These are phyloP conservation scores for Xestoiulus laeticollis DNA, from an alignment of 2,888 invertebrate species.

Conservation along the genomic window DNA sequence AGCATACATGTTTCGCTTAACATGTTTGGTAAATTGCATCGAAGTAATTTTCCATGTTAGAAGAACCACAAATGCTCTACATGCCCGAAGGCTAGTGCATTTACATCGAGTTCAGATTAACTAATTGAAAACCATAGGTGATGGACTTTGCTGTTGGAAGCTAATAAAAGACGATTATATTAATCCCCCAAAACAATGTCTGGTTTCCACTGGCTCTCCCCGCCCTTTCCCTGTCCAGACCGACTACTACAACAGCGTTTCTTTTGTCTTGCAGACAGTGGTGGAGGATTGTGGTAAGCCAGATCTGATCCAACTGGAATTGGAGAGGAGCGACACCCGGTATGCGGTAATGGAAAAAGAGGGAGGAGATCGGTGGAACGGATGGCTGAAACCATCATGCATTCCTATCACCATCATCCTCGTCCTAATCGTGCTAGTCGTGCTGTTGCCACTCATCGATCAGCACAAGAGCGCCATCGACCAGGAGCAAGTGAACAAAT, in stretches of 20 bases:
- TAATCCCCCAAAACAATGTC: background rate
- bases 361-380: slow-evolving; percentile 54
- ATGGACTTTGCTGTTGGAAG: background rate
- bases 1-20: no score
- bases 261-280: slow-evolving; percentile 48
- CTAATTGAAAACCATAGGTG: background rate
- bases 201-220: background rate
- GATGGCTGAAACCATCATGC: slow-evolving; percentile 73
- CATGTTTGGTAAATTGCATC: no score
- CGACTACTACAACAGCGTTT: background rate
- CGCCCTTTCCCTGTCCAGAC: background rate
- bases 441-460: slow-evolving; percentile 78
- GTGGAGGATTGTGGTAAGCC: slow-evolving; percentile 53
- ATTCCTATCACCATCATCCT: slow-evolving; percentile 84
- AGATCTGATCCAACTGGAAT: slow-evolving; percentile 52
- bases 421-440: slow-evolving; percentile 80
- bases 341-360: slow-evolving; percentile 52
- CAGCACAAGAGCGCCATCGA: slow-evolving; percentile 71
- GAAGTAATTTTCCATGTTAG: no score
- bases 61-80: no score
- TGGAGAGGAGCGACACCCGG: slow-evolving; percentile 52
- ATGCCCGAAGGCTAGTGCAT: background rate
- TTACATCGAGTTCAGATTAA: background rate
- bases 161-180: background rate
- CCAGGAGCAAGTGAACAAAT: slow-evolving; percentile 61